Evolutionary conservation across 2,113 vertebrate species (phyloP).

Genomic region (Mesembrinibis cayennensis): DNA sequence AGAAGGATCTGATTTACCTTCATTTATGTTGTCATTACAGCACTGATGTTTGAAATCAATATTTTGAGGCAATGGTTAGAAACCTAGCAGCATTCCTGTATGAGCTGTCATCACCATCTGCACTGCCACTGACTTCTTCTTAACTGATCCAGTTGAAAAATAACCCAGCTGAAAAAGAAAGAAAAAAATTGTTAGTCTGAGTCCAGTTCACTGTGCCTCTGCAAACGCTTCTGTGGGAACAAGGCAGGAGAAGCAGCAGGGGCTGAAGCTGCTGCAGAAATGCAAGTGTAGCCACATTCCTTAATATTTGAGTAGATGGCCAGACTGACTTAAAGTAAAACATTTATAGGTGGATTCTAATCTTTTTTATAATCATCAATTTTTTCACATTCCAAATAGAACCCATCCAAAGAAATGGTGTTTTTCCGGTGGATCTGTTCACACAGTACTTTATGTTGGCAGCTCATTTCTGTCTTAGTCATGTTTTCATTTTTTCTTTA

Average conservation of each 20-base stretch:
- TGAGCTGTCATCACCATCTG: conserved; percentile 4
- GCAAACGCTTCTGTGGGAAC: conserved; percentile 26
- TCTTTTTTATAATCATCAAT: neutral
- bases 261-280: conserved; percentile 41
- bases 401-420: neutral
- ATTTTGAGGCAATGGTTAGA: neutral
- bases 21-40: neutral
- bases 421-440: conserved; percentile 30
- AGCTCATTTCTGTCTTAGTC: conserved; percentile 50
- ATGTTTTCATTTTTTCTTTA: conserved; percentile 4
- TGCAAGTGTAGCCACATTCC: conserved; percentile 9
- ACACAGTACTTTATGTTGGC: conserved; percentile 26
- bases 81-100: neutral
- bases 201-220: neutral
- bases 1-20: conserved; percentile 29
- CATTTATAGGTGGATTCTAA: neutral
- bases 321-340: conserved; percentile 3
- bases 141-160: neutral
- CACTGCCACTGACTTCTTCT: neutral
- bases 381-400: neutral
- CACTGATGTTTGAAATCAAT: neutral
- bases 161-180: neutral
- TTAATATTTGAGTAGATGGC: neutral
- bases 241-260: conserved; percentile 32
- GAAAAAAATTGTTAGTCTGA: neutral